Base-by-base conservation (phyloP, 2,113 vertebrate genomes). In the Callorhinus ursinus region DNA sequence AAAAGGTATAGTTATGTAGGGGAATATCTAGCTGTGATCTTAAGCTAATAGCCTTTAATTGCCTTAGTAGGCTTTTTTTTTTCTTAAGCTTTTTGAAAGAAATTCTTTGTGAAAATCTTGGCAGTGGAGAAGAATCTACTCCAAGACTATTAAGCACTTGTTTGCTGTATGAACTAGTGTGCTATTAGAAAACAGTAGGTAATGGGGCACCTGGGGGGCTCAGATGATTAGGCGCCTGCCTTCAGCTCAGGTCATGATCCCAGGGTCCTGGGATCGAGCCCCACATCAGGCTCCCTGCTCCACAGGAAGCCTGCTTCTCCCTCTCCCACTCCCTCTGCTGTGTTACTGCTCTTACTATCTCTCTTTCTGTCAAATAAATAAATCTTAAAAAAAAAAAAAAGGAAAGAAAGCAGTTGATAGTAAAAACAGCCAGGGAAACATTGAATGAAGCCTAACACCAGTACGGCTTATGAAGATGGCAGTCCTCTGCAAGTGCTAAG, bases 111-210 rank as follows among this genome's bases (percentile, higher is more conserved):
- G 55, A 63, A 86, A 90, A 63, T 86, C 82, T 88, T 81, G 33
- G 81, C 88, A 88, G 24, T 69, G 61, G 72, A 83, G 55, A 92
- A 96, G 85, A 94, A 77, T 84, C 33, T 95, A 28, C 49, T 36
- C 84, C 82, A 42, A 93, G 72, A 72, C 72, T 72, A 24, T 93
- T 91, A 88, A 94, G 61, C 19, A 67, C 15, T 72, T 79, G 28
- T 71, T 77, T 96, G 36, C 49, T 10, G 15, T 0, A 2, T 39
- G 21, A 95, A 71, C 55, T 24, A 8, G n/a, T 88, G 18, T 42
- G 39, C 31, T 79, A 19, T 93, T 89, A 83, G 85, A 53, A 89
- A 84, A 51, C 59, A 89, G 28, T 55, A 51, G 22, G 59, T 61
- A 61, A 61, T 46, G 46, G 46, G 8, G 46, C 46, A 8, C 46